These are phyloP conservation scores for Drosophila melanica DNA, from an alignment of 1,140 invertebrate species.

Conservation along the genomic window DNA sequence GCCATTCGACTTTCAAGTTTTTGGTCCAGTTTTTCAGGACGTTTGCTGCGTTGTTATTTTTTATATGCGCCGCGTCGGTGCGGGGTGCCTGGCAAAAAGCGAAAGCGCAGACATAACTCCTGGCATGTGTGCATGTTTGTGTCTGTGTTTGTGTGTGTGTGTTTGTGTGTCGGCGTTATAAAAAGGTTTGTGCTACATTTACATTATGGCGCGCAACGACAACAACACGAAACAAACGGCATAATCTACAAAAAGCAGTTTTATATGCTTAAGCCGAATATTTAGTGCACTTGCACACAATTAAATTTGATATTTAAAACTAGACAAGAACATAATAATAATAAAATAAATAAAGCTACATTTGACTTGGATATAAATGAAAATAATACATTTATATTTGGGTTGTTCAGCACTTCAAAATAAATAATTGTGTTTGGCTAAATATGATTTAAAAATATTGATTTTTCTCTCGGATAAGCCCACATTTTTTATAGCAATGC, in stretches of 20 bases:
- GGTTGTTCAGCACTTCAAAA: no score
- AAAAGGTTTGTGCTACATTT: slow-evolving; percentile 83
- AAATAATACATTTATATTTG: no score
- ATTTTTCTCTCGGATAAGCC: no score
- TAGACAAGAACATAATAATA: no score
- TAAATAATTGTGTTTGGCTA: no score
- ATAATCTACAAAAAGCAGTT: slow-evolving; percentile 69
- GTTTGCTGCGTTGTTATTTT: slow-evolving; percentile 62
- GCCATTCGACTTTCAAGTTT: slow-evolving; percentile 45
- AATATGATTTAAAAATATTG: no score
- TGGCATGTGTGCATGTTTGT: slow-evolving; percentile 36
- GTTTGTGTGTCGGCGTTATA: slow-evolving; percentile 32
- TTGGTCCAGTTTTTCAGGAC: slow-evolving; percentile 70
- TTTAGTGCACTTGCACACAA: slow-evolving; percentile 24
- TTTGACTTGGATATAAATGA: neutral
- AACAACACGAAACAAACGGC: slow-evolving; percentile 76
- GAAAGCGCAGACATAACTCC: slow-evolving; percentile 78
- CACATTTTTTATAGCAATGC: no score
- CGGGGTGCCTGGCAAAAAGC: slow-evolving; percentile 57
- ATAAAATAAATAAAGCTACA: neutral
- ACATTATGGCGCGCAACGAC: slow-evolving; percentile 75
- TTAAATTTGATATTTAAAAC: no score
- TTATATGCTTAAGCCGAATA: slow-evolving; percentile 18
- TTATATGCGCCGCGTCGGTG: slow-evolving; percentile 46
- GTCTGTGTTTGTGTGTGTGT: slow-evolving; percentile 54